Conservation (phyloP, 2,113 vertebrate genomes). For the Hirundichthys speculiger region DNA sequence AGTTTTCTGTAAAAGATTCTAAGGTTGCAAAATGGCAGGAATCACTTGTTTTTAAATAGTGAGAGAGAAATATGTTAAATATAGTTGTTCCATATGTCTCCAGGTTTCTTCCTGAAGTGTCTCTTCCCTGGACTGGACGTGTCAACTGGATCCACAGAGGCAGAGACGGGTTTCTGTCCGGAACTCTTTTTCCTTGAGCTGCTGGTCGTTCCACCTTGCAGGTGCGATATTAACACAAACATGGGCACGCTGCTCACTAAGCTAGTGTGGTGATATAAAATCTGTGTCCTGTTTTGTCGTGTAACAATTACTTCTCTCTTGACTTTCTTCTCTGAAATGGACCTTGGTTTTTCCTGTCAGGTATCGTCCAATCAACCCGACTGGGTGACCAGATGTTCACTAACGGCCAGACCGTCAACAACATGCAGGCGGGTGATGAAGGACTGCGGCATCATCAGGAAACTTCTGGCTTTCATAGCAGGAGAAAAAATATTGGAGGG, state of each 20-base stretch:
- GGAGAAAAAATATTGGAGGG: slow-evolving; percentile 78
- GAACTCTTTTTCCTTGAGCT: slow-evolving; percentile 93
- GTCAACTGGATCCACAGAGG: slow-evolving; percentile 24
- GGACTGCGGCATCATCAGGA: slow-evolving; percentile 84
- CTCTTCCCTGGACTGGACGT: slow-evolving; percentile 87
- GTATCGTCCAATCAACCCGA: slow-evolving; percentile 91
- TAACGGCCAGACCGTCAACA: slow-evolving; percentile 95
- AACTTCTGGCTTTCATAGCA: slow-evolving; percentile 91
- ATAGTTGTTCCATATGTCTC: neutral
- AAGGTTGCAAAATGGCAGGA: no score
- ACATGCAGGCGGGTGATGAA: slow-evolving; percentile 95
- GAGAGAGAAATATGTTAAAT: no score
- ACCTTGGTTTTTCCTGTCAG: slow-evolving; percentile 67
- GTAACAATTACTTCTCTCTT: no score
- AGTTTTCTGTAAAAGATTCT: no score
- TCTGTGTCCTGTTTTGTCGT: no score
- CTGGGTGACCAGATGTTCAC: slow-evolving; percentile 94
- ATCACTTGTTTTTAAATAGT: no score
- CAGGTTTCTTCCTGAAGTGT: slow-evolving; percentile 91
- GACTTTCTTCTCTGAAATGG: neutral
- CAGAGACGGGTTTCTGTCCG: slow-evolving; percentile 71
- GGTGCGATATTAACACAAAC: slow-evolving; percentile 69
- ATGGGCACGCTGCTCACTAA: neutral
- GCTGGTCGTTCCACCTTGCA: slow-evolving; percentile 91
- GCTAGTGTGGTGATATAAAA: no score